Evolutionary conservation across 64 coral and sea anemone genomes (phyloP).

Genomic region (Stichodactyla helianthus): DNA sequence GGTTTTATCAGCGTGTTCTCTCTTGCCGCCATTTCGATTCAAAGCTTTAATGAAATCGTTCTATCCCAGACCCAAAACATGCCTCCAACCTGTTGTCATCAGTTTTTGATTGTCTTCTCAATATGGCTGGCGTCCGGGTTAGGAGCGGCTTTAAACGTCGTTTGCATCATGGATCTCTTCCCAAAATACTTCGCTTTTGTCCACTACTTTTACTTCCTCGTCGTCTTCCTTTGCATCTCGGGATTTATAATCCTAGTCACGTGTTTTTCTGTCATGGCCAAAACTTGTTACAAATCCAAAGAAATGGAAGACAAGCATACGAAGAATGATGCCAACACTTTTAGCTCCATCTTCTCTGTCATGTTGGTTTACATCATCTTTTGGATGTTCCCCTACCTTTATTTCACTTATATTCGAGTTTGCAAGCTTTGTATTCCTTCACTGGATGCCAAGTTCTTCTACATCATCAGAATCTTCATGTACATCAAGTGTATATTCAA

Average conservation of each 20-base stretch:
- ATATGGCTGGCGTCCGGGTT: conserved; percentile 1
- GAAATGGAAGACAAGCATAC: neutral
- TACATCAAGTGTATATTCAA: conserved; percentile 39
- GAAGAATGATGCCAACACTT: conserved; percentile 2
- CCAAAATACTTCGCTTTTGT: conserved; percentile 8
- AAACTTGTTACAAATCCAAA: neutral
- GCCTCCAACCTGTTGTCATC: conserved; percentile 6
- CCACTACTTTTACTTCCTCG: conserved; percentile 35
- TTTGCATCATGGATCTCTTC: conserved; percentile 37
- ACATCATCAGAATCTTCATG: conserved; percentile 31
- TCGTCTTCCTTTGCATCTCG: neutral
- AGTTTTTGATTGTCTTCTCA: conserved; percentile 6
- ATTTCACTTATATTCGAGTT: conserved; percentile 34
- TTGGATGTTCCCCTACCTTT: conserved; percentile 41
- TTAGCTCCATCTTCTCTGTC: conserved; percentile 15
- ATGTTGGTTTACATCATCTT: conserved; percentile 27
- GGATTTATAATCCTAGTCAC: conserved; percentile 5
- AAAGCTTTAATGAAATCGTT: conserved; percentile 21
- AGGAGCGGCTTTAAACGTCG: conserved; percentile 23
- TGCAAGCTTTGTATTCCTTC: conserved; percentile 22
- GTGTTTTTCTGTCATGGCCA: conserved; percentile 18
- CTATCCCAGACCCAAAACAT: conserved; percentile 1
- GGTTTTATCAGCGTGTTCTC: conserved; percentile 26
- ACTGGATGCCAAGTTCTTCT: conserved; percentile 16
- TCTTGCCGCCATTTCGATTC: conserved; percentile 26